Conservation (phyloP, 2,888 invertebrate species). For the Ornithoptera priamus region DNA sequence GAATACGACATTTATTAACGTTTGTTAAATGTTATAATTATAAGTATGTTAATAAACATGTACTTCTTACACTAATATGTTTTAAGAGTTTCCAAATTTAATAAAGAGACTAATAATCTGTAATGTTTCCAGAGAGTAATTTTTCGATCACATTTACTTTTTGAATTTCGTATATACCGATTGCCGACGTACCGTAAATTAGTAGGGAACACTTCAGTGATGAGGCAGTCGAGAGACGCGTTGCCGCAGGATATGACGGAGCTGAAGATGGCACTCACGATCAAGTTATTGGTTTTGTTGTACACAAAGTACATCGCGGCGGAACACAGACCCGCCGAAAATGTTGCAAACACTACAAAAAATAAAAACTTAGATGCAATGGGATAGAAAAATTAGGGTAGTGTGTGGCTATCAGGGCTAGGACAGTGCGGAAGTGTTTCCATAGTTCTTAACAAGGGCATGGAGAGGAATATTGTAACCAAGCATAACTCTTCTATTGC, state of each 20-base stretch:
- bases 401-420: too few relatives aligned
- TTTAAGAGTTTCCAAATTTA: background rate
- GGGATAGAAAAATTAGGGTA: background rate
- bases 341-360: conserved; percentile 87
- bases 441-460: too few relatives aligned
- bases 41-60: too few relatives aligned
- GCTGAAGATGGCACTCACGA: conserved; percentile 91
- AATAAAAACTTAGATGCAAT: background rate
- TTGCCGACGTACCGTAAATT: conserved; percentile 86
- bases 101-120: background rate
- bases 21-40: too few relatives aligned
- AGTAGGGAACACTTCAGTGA: conserved; percentile 96
- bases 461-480: too few relatives aligned
- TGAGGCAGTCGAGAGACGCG: conserved; percentile 94
- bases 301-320: conserved; percentile 91
- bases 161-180: background rate
- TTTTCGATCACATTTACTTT: background rate
- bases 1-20: too few relatives aligned
- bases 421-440: too few relatives aligned
- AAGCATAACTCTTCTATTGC: too few relatives aligned
- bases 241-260: conserved; percentile 94
- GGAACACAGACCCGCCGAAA: conserved; percentile 91
- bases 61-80: background rate
- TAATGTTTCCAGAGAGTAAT: background rate
- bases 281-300: conserved; percentile 89